phyloP scores from a whole-genome alignment of 2,888 invertebrate species.

The Hydroisotoma schaefferi region DNA sequence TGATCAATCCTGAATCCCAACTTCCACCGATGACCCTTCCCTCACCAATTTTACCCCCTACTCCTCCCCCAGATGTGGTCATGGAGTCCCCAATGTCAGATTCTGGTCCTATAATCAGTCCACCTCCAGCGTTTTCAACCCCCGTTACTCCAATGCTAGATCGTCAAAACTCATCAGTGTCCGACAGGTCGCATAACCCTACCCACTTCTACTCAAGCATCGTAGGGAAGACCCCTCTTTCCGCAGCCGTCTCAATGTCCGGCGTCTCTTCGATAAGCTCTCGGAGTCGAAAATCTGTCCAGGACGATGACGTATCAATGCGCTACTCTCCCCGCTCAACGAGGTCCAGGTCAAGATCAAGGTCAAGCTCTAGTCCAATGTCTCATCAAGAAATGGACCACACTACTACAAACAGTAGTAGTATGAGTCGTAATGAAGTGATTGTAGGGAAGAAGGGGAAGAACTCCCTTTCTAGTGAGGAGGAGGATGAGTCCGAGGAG shows the following conservation, averaged over 20 bases:
- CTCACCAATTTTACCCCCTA: conserved; percentile 43
- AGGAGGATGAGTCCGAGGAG: conserved; percentile 39
- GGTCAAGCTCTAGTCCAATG: conserved; percentile 41
- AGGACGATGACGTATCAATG: conserved; percentile 41
- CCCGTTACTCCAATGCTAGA: conserved; percentile 48
- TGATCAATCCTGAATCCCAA: conserved; percentile 14
- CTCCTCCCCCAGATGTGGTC: conserved; percentile 42
- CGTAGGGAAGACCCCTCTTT: conserved; percentile 18
- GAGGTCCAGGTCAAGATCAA: conserved; percentile 27
- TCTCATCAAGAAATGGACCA: conserved; percentile 30
- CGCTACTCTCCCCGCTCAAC: conserved; percentile 40
- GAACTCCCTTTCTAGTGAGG: conserved; percentile 11
- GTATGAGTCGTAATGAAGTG: not conserved
- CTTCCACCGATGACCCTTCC: conserved; percentile 44
- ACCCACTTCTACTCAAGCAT: not conserved
- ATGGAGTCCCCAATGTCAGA: conserved; percentile 48
- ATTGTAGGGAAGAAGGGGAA: not conserved
- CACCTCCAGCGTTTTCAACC: conserved; percentile 47
- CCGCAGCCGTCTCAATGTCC: conserved; percentile 42
- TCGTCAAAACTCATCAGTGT: conserved; percentile 44
- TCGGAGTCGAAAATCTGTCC: conserved; percentile 20
- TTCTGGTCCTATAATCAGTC: conserved; percentile 44
- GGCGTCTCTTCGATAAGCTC: conserved; percentile 34
- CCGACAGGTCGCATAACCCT: conserved; percentile 32
- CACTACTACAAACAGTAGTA: not conserved